Percentiles rank a stretch among this genome's conserved stretches.
Evolutionary conservation across 2,888 invertebrate genomes (phyloP).

Genomic region (Phengaris arion): DNA sequence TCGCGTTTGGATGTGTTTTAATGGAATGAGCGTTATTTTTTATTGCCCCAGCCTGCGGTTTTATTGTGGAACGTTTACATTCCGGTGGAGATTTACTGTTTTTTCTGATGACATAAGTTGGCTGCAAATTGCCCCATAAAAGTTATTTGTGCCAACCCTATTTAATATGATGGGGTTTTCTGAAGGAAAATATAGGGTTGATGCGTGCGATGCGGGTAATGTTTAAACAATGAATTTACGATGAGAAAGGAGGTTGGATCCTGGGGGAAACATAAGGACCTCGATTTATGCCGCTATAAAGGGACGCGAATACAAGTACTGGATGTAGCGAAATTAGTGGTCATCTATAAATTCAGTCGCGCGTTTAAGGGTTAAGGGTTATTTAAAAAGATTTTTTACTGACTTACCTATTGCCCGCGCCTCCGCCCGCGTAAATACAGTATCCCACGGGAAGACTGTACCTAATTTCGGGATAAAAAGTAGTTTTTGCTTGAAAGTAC

Average conservation of each 20-base stretch:
- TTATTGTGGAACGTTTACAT: constrained; percentile 64
- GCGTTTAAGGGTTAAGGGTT: constrained; percentile 5
- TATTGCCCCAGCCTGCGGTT: constrained; percentile 53
- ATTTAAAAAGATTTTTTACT: not conserved
- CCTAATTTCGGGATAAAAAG: too few relatives aligned
- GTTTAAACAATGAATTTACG: constrained; percentile 16
- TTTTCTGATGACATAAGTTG: constrained; percentile 68
- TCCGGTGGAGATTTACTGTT: constrained; percentile 62
- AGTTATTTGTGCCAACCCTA: constrained; percentile 62
- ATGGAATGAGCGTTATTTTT: constrained; percentile 43
- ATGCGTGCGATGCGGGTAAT: constrained; percentile 4
- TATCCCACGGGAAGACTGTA: too few relatives aligned
- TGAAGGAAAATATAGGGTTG: constrained; percentile 10
- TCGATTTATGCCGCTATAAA: constrained; percentile 9
- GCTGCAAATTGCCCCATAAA: constrained; percentile 69
- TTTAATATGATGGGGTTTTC: constrained; percentile 33
- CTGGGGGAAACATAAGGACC: constrained; percentile 14
- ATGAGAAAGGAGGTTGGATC: constrained; percentile 15
- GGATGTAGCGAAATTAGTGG: constrained; percentile 10
- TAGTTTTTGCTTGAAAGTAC: too few relatives aligned
- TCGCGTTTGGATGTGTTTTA: constrained; percentile 14
- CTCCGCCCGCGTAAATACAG: too few relatives aligned
- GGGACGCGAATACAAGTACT: not conserved
- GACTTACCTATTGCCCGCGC: too few relatives aligned
- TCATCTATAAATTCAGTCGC: constrained; percentile 12